Percentiles rank a stretch among this genome's conserved stretches.
Conservation (phyloP, 2,113 vertebrate species). For the Danio rerio region DNA sequence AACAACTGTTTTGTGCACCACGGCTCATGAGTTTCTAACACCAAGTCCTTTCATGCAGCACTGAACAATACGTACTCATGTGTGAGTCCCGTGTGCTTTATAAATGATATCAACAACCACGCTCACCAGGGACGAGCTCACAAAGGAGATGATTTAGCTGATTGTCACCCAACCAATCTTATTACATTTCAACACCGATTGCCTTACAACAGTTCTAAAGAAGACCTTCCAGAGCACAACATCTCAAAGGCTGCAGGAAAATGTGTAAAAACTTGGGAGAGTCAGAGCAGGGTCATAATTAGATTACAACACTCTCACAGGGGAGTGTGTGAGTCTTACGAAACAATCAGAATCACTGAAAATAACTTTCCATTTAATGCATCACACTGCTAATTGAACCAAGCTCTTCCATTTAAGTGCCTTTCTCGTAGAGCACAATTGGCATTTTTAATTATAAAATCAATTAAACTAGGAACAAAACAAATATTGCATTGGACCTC, state of each 20-base stretch:
- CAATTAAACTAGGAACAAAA: not conserved
- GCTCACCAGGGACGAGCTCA: conserved; percentile 12
- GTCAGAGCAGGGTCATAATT: conserved; percentile 26
- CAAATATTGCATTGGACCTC: not conserved
- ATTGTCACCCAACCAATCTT: conserved; percentile 15
- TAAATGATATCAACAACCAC: conserved; percentile 30
- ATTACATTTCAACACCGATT: not conserved
- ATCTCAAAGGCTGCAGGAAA: not conserved
- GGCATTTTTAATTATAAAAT: not conserved
- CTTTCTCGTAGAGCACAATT: not conserved
- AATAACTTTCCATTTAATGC: not conserved
- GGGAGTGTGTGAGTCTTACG: not conserved
- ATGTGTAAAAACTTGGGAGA: conserved; percentile 19
- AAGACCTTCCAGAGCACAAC: not conserved
- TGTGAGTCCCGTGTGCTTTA: conserved; percentile 9
- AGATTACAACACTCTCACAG: conserved; percentile 5
- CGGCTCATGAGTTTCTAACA: not conserved
- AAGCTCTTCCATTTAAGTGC: too few species aligned
- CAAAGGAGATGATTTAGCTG: conserved; percentile 8
- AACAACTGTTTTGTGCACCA: not conserved
- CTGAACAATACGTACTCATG: conserved; percentile 22
- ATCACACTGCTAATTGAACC: too few species aligned
- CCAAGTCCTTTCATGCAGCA: not conserved
- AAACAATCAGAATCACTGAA: not conserved
- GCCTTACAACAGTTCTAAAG: not conserved